phyloP scores from a whole-genome alignment of 2,888 invertebrate genomes.

The Chrysolina oricalcia region DNA sequence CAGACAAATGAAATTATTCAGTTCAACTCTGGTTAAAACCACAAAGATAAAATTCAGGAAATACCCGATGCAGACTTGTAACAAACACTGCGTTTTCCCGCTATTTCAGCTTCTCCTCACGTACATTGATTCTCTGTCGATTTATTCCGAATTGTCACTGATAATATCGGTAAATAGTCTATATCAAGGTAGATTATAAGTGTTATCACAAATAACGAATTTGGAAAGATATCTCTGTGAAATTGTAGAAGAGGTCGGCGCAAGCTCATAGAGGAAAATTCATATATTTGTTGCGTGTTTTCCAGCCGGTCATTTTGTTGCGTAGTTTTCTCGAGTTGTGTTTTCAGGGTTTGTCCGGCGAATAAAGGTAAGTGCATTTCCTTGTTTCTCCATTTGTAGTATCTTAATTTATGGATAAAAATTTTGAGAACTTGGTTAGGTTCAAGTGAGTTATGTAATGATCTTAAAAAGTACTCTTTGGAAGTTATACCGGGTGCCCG shows the following conservation, averaged over 20 bases:
- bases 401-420: too few relatives aligned
- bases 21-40: conserved; percentile 8
- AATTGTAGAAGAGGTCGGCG: not conserved
- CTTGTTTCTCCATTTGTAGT: not conserved
- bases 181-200: conserved; percentile 21
- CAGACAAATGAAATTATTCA: not conserved
- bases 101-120: not conserved
- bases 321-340: not conserved
- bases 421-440: too few relatives aligned
- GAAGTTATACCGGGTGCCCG: too few relatives aligned
- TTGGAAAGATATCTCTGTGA: not conserved
- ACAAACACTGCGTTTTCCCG: conserved; percentile 4
- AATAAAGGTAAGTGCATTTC: not conserved
- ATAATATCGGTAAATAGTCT: conserved; percentile 7
- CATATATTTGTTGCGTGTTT: conserved; percentile 21
- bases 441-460: not conserved
- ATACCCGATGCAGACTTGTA: not conserved
- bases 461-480: too few relatives aligned
- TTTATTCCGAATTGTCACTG: not conserved
- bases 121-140: not conserved
- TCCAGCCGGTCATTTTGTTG: not conserved
- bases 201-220: conserved; percentile 17
- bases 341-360: conserved; percentile 1
- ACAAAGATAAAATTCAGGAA: conserved; percentile 14
- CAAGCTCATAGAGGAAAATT: not conserved